These are phyloP conservation scores for Pseudoatta argentina DNA, from an alignment of 1,140 invertebrate genomes.

Conservation along the genomic window DNA sequence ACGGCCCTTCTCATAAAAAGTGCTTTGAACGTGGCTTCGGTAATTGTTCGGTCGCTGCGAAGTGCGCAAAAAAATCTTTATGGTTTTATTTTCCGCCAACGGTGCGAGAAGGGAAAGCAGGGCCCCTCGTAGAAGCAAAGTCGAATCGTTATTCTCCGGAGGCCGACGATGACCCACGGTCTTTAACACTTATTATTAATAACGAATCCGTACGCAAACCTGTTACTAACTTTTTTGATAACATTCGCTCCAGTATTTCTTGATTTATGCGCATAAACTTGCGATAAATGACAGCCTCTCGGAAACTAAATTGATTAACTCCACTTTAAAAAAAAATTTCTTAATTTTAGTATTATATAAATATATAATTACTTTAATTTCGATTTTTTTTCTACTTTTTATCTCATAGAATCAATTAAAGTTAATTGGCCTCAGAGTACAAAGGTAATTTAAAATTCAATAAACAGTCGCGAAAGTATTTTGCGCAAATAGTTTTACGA, in stretches of 20 bases:
- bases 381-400: not conserved
- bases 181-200: constrained; percentile 33
- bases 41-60: constrained; percentile 65
- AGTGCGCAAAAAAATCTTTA: constrained; percentile 65
- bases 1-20: constrained; percentile 49
- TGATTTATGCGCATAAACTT: not conserved
- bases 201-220: constrained; percentile 1
- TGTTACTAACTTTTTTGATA: constrained; percentile 2
- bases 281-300: not conserved
- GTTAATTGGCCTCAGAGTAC: not conserved
- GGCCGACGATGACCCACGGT: constrained; percentile 34
- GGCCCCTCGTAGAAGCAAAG: constrained; percentile 22
- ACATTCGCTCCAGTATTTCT: not conserved
- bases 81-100: constrained; percentile 45
- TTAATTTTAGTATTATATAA: not conserved
- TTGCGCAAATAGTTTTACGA: not conserved
- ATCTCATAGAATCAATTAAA: not conserved
- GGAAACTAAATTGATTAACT: not conserved
- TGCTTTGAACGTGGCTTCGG: constrained; percentile 40
- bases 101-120: not conserved
- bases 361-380: not conserved
- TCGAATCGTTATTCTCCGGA: constrained; percentile 65
- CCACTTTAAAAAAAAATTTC: not conserved
- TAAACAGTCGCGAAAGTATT: not conserved
- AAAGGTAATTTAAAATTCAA: too few relatives aligned